Evolutionary conservation across 2,113 vertebrate species (phyloP), one percentile per base, ranked within the genome.

Genomic region (Marmota flaviventris): DNA sequence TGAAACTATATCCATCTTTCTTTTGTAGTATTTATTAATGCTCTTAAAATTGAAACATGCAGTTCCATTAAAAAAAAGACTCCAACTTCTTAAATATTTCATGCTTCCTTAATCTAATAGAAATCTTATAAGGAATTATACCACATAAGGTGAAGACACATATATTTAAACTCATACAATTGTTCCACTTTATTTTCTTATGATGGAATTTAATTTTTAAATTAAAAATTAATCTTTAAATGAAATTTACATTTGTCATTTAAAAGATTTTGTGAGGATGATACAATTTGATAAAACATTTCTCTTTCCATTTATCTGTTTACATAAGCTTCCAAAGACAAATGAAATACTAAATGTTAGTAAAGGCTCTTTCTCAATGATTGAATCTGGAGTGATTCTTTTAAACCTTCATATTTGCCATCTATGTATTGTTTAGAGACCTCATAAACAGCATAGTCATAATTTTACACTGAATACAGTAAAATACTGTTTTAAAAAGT

Each of bases 351-450:
- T 12, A 88, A 76, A 58, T 39, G 20, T 83, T 58, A 77, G 48
- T 73, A 69, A 77, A 67, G n/a, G 58, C 77, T 84, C 83, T 34
- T 82, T 83, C 84, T 58, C 45, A 87, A 70, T 87, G 45, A 82
- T 76, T 3, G 32, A 83, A 76, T 69, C 13, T 37, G 8, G 18
- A 82, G 63, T 86, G 29, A 39, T 81, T 92, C 67, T 67, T 29
- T 45, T 63, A 63, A 95, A 89, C 37, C 8, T 67, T 51, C 32
- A 67, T 82, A 51, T 93, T 92, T 39, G 12, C 69, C 32, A 69
- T 76, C 48, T 84, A 56, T 51, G 39, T 24, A 32, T 72, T 93
- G n/a, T 24, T 96, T 69, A 78, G 42, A 79, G 42, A 72, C 2
- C n/a, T 89, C 63, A 45, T 63, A 61, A 93, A 93, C 18, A 84